Evolutionary conservation across 2,797 vertebrate genomes (phyloP).

Genomic region (Pempheris klunzingeri): DNA sequence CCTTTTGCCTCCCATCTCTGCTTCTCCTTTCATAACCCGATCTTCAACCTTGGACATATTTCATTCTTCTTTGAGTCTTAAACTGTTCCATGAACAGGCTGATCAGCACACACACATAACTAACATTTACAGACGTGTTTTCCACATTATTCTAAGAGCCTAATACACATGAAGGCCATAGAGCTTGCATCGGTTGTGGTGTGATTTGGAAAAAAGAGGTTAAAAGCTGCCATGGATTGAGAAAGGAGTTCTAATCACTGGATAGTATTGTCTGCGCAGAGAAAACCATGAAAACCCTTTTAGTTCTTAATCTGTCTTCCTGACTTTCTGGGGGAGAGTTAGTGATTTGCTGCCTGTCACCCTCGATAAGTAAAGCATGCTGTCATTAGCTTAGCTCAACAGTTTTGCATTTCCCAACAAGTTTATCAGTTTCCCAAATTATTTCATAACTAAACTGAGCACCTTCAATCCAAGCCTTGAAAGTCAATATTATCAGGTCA

Average conservation of each 20-base stretch:
- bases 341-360: constrained; percentile 3
- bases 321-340: not conserved
- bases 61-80: not conserved
- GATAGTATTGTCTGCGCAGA: not conserved
- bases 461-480: not conserved
- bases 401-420: not conserved
- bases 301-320: not conserved
- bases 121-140: not conserved
- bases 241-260: not conserved
- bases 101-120: not conserved
- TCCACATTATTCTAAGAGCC: constrained; percentile 2
- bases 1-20: not conserved
- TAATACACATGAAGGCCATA: not conserved
- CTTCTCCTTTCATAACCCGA: not conserved
- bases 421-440: not conserved
- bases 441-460: not conserved
- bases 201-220: not conserved
- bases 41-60: not conserved
- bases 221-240: not conserved
- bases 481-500: not conserved
- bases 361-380: not conserved
- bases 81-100: not conserved
- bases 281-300: not conserved
- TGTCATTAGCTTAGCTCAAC: not conserved
- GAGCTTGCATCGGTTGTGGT: not conserved